Conservation (phyloP, 2,797 vertebrate species). For the Galagoides demidoff region DNA sequence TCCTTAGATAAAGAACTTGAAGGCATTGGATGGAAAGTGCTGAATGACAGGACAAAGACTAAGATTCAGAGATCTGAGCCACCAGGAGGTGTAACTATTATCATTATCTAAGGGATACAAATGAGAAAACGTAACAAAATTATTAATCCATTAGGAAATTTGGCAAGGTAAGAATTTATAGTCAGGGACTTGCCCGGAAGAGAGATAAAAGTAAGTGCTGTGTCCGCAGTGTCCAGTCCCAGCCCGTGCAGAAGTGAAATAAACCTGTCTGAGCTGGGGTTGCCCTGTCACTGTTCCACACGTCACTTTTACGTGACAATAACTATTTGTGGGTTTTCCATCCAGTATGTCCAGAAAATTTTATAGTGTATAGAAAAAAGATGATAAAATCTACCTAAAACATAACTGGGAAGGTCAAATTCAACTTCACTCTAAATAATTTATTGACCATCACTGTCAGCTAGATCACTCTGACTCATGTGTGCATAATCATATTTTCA, state of each 20-base stretch:
- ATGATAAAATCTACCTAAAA: not conserved
- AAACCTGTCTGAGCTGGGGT: not conserved
- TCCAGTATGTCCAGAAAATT: not conserved
- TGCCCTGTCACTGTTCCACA: not conserved
- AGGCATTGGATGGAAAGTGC: not conserved
- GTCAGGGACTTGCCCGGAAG: not conserved
- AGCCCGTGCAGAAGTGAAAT: not conserved
- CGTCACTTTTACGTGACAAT: not conserved
- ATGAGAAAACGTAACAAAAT: not conserved
- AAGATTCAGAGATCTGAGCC: not conserved
- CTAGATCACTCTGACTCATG: not conserved
- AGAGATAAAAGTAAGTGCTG: not conserved
- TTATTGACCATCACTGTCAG: not conserved
- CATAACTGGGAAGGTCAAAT: not conserved
- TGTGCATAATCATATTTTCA: not conserved
- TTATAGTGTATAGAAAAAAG: not conserved
- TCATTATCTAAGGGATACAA: not conserved
- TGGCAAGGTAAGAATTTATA: not conserved
- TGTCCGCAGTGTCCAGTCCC: not conserved
- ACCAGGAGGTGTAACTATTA: not conserved
- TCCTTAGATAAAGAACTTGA: constrained; percentile 58
- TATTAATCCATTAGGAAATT: not conserved
- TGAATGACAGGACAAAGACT: constrained; percentile 51
- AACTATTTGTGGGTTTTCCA: not conserved
- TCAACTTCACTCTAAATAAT: not conserved